Percentiles rank a stretch among this genome's conserved stretches.
phyloP scores from a whole-genome alignment of 2,113 vertebrate genomes.

The Phainopepla nitens region DNA sequence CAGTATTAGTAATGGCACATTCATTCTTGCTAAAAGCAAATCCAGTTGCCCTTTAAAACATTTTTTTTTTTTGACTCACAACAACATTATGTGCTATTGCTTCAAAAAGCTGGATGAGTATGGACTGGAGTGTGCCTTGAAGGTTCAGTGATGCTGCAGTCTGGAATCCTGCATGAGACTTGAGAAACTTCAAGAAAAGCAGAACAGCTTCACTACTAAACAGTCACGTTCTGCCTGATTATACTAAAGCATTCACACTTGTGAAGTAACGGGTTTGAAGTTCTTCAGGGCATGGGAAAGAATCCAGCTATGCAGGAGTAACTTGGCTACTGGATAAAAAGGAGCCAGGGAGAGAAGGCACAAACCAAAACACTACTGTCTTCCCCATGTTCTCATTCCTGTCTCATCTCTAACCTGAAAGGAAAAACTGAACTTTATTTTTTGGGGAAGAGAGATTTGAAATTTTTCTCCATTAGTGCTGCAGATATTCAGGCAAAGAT shows the following conservation, averaged over 20 bases:
- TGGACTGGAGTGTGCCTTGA: background rate
- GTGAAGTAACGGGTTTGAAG: background rate
- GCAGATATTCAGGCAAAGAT: background rate
- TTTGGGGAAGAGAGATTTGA: background rate
- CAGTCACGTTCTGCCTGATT: background rate
- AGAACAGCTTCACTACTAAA: background rate
- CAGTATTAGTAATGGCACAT: background rate
- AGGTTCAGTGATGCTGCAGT: background rate
- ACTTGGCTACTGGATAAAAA: background rate
- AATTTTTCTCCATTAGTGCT: background rate
- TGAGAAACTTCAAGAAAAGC: background rate
- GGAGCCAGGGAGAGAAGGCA: rapidly evolving
- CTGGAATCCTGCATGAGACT: background rate
- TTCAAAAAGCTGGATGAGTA: background rate
- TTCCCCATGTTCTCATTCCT: background rate
- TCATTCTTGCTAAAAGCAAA: background rate
- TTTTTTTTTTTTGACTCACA: background rate
- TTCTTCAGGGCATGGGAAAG: background rate
- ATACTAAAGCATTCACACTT: background rate
- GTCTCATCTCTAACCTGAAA: background rate
- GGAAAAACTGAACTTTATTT: background rate
- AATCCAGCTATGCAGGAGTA: background rate
- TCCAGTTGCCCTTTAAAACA: background rate
- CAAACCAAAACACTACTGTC: background rate
- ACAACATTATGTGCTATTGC: background rate